These are phyloP conservation scores for Phasia obesa DNA, from an alignment of 2,888 invertebrate species.

Conservation along the genomic window DNA sequence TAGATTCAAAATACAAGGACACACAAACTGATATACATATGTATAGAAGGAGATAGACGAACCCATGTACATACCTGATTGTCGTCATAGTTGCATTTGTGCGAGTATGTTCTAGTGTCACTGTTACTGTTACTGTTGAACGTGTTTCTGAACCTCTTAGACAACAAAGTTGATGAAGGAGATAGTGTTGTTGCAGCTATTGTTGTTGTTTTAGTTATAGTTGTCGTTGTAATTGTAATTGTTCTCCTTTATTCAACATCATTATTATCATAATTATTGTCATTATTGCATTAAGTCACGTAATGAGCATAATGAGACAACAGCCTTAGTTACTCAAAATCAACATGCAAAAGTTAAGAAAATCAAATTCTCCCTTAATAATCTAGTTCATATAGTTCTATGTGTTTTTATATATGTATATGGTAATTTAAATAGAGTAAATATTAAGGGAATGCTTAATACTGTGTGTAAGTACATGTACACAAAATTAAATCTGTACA, in stretches of 20 bases:
- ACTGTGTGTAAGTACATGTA: background rate
- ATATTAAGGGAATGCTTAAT: background rate
- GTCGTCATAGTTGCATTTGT: background rate
- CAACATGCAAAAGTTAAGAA: conserved; percentile 69
- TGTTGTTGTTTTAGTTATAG: conserved; percentile 21
- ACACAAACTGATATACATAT: background rate
- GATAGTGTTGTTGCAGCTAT: conserved; percentile 24
- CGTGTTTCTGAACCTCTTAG: conserved; percentile 30
- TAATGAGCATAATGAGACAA: conserved; percentile 65
- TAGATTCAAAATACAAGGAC: conserved; percentile 3
- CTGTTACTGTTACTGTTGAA: conserved; percentile 12
- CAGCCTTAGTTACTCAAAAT: conserved; percentile 57
- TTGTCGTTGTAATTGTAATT: conserved; percentile 46
- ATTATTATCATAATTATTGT: conserved; percentile 64
- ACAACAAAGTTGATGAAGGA: conserved; percentile 12
- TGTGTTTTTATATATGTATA: background rate
- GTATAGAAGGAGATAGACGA: background rate
- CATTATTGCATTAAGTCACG: conserved; percentile 69
- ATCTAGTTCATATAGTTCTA: conserved; percentile 36
- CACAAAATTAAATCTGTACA: conserved; percentile 8
- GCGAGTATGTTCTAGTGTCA: background rate
- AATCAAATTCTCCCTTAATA: conserved; percentile 62
- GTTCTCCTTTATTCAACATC: conserved; percentile 56
- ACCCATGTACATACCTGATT: conserved; percentile 11
- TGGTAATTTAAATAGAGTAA: too few species aligned